A percentile compares a stretch with the other conserved stretches of the same genome.
These are phyloP conservation scores for Brachypalpus laphriformis DNA, from an alignment of 2,888 invertebrate species.

Conservation along the genomic window DNA sequence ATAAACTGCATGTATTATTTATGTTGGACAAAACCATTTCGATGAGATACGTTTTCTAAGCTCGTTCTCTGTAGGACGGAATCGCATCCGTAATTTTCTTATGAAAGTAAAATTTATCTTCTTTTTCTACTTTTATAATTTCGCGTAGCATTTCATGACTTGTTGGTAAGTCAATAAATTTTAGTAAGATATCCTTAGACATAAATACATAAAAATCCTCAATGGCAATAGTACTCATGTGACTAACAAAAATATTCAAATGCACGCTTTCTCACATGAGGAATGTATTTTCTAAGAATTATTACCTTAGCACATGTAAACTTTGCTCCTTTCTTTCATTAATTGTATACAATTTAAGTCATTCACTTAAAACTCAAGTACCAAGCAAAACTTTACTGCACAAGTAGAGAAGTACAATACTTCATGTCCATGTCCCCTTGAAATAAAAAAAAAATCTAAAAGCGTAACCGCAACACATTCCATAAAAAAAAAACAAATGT, in stretches of 20 bases:
- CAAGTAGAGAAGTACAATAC: neutral
- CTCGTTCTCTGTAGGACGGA: too few relatives aligned
- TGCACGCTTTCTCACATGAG: neutral
- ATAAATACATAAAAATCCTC: too few relatives aligned
- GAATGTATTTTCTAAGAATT: neutral
- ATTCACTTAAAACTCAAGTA: neutral
- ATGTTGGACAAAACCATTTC: too few relatives aligned
- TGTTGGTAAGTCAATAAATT: too few relatives aligned
- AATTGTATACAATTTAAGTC: neutral
- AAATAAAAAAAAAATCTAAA: neutral
- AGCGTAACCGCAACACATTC: slow-evolving; percentile 46
- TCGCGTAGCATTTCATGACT: too few relatives aligned
- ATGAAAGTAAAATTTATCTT: too few relatives aligned
- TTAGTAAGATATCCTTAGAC: too few relatives aligned
- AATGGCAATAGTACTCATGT: too few relatives aligned
- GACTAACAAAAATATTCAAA: neutral
- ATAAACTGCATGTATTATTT: too few relatives aligned
- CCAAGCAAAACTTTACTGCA: neutral
- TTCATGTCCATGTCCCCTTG: neutral
- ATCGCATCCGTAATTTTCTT: too few relatives aligned
- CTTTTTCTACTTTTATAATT: too few relatives aligned
- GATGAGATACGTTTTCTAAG: too few relatives aligned
- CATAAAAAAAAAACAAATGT: slow-evolving; percentile 43
- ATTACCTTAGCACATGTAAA: neutral
- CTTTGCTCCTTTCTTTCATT: neutral